A percentile compares a stretch with the other conserved stretches of the same genome.
phyloP scores from a whole-genome alignment of 2,888 invertebrate genomes.

The Galeruca laticollis region DNA sequence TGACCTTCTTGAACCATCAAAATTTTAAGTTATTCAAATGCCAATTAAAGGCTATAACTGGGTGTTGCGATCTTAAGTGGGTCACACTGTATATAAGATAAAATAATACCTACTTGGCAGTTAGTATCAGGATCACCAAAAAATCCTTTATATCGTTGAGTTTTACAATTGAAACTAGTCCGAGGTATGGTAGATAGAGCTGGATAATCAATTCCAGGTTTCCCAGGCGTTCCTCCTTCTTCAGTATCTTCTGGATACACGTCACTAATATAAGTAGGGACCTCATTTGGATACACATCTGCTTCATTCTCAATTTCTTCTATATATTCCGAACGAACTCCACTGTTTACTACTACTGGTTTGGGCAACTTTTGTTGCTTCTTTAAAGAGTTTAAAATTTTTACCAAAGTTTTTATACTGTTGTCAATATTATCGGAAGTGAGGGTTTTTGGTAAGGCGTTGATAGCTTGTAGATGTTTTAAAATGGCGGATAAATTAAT shows the following conservation, averaged over 20 bases:
- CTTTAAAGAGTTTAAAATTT: slow-evolving; percentile 79
- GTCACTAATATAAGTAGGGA: slow-evolving; percentile 56
- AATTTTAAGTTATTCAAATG: no score
- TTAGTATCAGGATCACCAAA: slow-evolving; percentile 89
- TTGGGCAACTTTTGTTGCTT: slow-evolving; percentile 64
- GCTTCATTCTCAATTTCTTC: slow-evolving; percentile 59
- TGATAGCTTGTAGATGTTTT: slow-evolving; percentile 78
- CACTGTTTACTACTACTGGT: slow-evolving; percentile 63
- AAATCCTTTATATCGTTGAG: slow-evolving; percentile 90
- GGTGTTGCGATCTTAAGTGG: no score
- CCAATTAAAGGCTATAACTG: no score
- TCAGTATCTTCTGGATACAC: slow-evolving; percentile 65
- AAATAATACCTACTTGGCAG: slow-evolving; percentile 80
- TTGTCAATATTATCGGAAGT: slow-evolving; percentile 83
- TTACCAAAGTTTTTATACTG: slow-evolving; percentile 81
- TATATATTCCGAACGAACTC: slow-evolving; percentile 29
- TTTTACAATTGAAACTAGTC: slow-evolving; percentile 84
- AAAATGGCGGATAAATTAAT: slow-evolving; percentile 71
- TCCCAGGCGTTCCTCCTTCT: slow-evolving; percentile 75
- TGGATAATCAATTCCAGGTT: slow-evolving; percentile 86
- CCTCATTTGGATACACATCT: slow-evolving; percentile 53
- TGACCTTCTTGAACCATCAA: no score
- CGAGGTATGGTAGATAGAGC: slow-evolving; percentile 80
- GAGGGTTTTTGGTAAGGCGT: slow-evolving; percentile 81
- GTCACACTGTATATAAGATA: no score